Conservation (phyloP, 1,140 invertebrate species). For the Drosophila sucinea region DNA sequence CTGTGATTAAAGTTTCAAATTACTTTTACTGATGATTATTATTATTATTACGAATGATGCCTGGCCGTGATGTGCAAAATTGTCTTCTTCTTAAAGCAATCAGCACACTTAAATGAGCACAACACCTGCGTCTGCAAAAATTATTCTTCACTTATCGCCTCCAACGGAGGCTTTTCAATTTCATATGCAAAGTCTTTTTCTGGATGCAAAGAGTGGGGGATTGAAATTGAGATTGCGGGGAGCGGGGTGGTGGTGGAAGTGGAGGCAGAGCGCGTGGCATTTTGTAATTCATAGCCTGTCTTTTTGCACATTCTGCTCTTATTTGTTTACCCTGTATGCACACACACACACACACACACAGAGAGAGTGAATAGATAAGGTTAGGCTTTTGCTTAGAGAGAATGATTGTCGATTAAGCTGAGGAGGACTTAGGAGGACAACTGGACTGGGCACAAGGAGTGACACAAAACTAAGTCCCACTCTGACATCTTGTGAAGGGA, state of each 20-base stretch:
- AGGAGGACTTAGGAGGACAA: too few relatives aligned
- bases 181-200: slow-evolving; percentile 16
- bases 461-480: too few relatives aligned
- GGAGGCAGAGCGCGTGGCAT: not conserved
- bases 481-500: too few relatives aligned
- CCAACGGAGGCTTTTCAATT: slow-evolving; percentile 19
- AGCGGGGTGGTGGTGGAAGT: not conserved
- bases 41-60: slow-evolving; percentile 13
- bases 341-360: too few relatives aligned
- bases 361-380: not conserved
- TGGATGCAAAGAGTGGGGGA: not conserved
- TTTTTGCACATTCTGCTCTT: slow-evolving; percentile 24
- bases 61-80: slow-evolving; percentile 9
- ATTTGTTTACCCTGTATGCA: not conserved
- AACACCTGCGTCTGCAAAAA: slow-evolving; percentile 21
- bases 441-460: too few relatives aligned
- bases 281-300: slow-evolving; percentile 29
- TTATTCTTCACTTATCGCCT: slow-evolving; percentile 18
- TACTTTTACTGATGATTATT: slow-evolving; percentile 12
- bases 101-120: slow-evolving; percentile 23
- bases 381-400: too few relatives aligned
- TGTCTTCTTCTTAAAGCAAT: slow-evolving; percentile 22
- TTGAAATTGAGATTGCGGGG: not conserved
- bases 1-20: slow-evolving; percentile 14
- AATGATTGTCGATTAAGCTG: too few relatives aligned